Conservation (phyloP, 2,797 vertebrate genomes). For the Kryptolebias ocellatus region DNA sequence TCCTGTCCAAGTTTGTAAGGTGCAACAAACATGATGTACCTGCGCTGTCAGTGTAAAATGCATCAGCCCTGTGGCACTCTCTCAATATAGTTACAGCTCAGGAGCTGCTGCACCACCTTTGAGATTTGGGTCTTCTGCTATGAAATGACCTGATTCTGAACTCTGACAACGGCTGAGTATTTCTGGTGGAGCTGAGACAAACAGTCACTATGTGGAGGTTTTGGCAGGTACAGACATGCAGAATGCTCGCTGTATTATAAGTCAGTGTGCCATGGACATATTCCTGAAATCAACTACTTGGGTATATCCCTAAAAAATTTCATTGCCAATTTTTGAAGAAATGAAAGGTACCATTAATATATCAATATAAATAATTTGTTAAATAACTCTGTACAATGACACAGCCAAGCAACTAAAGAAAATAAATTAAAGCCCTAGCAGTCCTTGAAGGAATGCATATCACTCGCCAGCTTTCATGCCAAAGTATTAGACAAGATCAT, state of each 20-base stretch:
- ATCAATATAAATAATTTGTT: neutral
- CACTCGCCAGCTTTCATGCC: too few species aligned
- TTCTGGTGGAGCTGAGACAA: slow-evolving; percentile 52
- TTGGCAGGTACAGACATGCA: slow-evolving; percentile 46
- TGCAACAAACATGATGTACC: slow-evolving; percentile 18
- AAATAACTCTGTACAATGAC: neutral
- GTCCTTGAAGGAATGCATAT: too few species aligned
- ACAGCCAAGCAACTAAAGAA: neutral
- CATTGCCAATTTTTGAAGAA: slow-evolving; percentile 14
- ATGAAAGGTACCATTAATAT: slow-evolving; percentile 4
- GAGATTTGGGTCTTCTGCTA: slow-evolving; percentile 55
- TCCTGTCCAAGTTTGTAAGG: slow-evolving; percentile 11
- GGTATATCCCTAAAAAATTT: neutral
- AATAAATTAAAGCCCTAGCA: neutral
- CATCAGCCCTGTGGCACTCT: slow-evolving; percentile 36
- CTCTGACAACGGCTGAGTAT: slow-evolving; percentile 52
- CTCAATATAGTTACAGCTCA: slow-evolving; percentile 47
- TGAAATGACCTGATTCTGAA: slow-evolving; percentile 64
- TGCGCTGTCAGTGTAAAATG: slow-evolving; percentile 35
- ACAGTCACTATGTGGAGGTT: slow-evolving; percentile 34
- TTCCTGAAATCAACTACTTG: slow-evolving; percentile 4
- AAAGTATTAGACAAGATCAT: too few species aligned
- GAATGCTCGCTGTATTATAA: slow-evolving; percentile 51
- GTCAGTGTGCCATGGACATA: slow-evolving; percentile 22
- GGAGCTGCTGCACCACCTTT: slow-evolving; percentile 41